These are phyloP conservation scores for Chironomus riparius DNA, from an alignment of 2,888 invertebrate genomes.

Conservation along the genomic window DNA sequence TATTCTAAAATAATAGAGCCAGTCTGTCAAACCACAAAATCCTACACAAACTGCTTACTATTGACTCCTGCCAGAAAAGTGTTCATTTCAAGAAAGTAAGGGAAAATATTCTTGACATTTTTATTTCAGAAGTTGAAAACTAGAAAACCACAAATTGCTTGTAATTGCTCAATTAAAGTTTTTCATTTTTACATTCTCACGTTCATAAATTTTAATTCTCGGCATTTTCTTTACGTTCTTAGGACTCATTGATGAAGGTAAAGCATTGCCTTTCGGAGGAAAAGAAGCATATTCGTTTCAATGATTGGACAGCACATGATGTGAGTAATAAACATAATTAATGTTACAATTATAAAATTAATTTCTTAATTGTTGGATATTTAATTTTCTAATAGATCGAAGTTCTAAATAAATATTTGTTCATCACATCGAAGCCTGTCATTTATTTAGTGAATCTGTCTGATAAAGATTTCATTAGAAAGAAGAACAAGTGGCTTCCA, in stretches of 20 bases:
- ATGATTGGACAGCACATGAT: conserved; percentile 87
- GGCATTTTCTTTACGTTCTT: conserved; percentile 35
- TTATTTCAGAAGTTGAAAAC: background rate
- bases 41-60: background rate
- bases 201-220: too few relatives aligned
- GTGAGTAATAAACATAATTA: conserved; percentile 47
- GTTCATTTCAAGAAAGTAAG: too few relatives aligned
- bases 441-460: conserved; percentile 95
- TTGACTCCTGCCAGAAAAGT: background rate
- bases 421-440: conserved; percentile 89
- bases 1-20: too few relatives aligned
- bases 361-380: conserved; percentile 29
- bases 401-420: conserved; percentile 88
- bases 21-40: too few relatives aligned
- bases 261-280: conserved; percentile 76
- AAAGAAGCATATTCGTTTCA: conserved; percentile 87
- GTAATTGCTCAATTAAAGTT: conserved; percentile 17
- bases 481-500: conserved; percentile 94
- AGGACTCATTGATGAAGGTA: conserved; percentile 82
- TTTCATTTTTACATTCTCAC: conserved; percentile 29
- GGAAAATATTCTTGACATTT: background rate
- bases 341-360: conserved; percentile 2
- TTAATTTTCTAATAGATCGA: conserved; percentile 62
- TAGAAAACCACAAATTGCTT: background rate
- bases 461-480: conserved; percentile 95